Evolutionary conservation across 2,797 vertebrate species (phyloP).

Genomic region (Gobio occitaniae): DNA sequence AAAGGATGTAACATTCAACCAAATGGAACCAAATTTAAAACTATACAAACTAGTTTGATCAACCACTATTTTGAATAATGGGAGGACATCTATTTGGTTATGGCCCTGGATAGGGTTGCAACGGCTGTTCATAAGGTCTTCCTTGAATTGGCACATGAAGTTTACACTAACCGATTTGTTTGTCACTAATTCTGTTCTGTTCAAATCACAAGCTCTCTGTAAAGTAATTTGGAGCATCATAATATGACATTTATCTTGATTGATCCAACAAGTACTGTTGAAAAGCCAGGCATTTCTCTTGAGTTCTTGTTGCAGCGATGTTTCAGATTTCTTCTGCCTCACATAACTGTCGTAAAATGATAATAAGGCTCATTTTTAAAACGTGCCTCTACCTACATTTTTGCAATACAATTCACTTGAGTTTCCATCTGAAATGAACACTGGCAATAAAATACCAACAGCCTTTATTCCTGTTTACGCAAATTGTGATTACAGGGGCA

Average conservation of each 20-base stretch:
- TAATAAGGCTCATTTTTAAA: not conserved
- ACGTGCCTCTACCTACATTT: not conserved
- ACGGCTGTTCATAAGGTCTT: not conserved
- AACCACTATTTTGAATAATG: not conserved
- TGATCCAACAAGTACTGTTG: not conserved
- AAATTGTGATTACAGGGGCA: not conserved
- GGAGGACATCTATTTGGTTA: not conserved
- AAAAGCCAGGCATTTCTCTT: not conserved
- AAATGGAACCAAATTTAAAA: not conserved
- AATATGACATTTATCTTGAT: not conserved
- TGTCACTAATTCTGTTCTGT: not conserved
- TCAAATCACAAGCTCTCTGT: not conserved
- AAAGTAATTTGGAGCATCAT: too few relatives aligned
- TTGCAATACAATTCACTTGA: not conserved
- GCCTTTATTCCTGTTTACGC: not conserved
- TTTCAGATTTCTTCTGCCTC: not conserved
- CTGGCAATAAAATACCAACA: not conserved
- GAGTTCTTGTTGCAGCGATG: not conserved
- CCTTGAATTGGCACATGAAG: not conserved
- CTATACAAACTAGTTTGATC: not conserved
- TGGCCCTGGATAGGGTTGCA: not conserved
- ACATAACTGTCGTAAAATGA: not conserved
- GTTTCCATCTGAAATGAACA: not conserved
- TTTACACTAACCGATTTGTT: not conserved
- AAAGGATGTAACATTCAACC: not conserved